A percentile compares a stretch with the other conserved stretches of the same genome.
Conservation (phyloP, 2,797 vertebrate species). For the Enteromius treurensis region DNA sequence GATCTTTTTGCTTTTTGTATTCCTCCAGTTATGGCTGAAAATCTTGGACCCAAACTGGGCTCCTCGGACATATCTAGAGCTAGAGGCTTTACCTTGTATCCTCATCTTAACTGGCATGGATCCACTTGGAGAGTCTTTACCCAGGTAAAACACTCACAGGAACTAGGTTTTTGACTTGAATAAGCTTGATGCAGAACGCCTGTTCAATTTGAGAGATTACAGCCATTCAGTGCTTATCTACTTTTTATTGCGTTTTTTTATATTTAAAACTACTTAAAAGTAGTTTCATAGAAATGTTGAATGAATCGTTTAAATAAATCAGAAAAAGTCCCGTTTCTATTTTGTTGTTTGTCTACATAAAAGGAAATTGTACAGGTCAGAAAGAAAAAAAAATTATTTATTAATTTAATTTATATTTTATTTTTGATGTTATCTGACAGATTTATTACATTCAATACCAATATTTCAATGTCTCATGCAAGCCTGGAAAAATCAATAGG, state of each 20-base stretch:
- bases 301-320: neutral
- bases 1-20: neutral
- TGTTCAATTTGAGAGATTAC: neutral
- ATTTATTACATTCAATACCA: neutral
- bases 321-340: neutral
- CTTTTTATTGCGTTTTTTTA: conserved; percentile 9
- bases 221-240: neutral
- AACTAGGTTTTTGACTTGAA: neutral
- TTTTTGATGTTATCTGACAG: neutral
- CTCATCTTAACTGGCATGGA: conserved; percentile 93
- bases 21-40: conserved; percentile 88
- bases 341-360: neutral
- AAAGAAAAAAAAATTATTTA: neutral
- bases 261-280: neutral
- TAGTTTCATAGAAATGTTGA: neutral
- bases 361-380: conserved; percentile 10
- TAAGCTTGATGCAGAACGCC: neutral
- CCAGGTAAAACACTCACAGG: conserved; percentile 77
- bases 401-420: neutral
- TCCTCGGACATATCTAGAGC: conserved; percentile 90
- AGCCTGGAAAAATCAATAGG: neutral
- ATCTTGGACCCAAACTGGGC: conserved; percentile 91
- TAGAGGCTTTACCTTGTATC: conserved; percentile 96
- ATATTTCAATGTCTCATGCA: neutral
- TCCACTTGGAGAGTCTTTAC: conserved; percentile 92